phyloP scores from a whole-genome alignment of 2,113 vertebrate species.

The Vimba vimba region DNA sequence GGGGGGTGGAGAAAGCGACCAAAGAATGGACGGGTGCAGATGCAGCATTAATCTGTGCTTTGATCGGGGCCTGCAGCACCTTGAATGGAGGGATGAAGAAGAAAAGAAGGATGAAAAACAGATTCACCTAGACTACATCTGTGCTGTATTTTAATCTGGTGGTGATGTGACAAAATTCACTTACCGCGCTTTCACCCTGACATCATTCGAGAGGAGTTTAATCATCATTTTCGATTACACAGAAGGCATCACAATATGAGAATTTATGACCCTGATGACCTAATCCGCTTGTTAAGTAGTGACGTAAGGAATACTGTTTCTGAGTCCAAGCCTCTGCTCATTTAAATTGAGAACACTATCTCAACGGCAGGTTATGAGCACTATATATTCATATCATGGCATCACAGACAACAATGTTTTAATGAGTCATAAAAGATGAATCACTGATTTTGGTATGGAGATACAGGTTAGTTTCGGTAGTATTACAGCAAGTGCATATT shows the following conservation, averaged over 20 bases:
- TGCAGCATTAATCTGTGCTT: constrained; percentile 70
- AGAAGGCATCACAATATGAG: background rate
- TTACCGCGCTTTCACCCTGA: constrained; percentile 12
- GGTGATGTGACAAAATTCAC: constrained; percentile 26
- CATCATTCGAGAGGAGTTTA: background rate
- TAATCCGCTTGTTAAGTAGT: background rate
- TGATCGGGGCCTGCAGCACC: constrained; percentile 65
- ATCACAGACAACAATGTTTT: background rate
- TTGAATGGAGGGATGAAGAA: constrained; percentile 61
- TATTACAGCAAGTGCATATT: constrained; percentile 2
- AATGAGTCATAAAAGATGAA: background rate
- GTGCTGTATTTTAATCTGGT: constrained; percentile 42
- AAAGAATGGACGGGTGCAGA: constrained; percentile 47
- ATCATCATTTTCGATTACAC: constrained; percentile 18
- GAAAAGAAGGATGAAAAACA: constrained; percentile 22
- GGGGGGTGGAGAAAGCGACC: constrained; percentile 58
- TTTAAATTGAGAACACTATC: background rate
- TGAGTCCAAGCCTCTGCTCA: background rate
- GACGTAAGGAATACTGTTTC: background rate
- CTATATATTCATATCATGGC: background rate
- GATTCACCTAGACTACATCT: constrained; percentile 64
- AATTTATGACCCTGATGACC: background rate
- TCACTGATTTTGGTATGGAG: no score
- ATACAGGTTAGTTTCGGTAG: background rate
- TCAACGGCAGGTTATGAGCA: background rate